phyloP scores from a whole-genome alignment of 2,888 invertebrate genomes.

The Trichopria drosophilae region DNA sequence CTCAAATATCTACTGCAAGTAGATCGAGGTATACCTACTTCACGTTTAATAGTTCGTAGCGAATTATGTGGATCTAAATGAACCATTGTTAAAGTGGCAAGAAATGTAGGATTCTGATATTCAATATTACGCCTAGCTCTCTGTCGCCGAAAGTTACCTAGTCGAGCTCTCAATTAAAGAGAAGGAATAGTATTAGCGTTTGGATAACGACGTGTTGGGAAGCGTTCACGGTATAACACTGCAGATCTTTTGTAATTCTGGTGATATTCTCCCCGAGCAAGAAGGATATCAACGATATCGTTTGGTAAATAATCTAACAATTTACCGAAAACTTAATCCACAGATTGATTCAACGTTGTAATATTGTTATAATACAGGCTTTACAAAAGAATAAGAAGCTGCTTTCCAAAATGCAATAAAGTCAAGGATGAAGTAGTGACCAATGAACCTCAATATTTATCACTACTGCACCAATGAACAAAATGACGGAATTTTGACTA shows the following conservation, averaged over 20 bases:
- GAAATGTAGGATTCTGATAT: background rate
- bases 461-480: too few relatives aligned
- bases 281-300: slow-evolving; percentile 19
- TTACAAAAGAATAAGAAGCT: too few relatives aligned
- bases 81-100: background rate
- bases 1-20: slow-evolving; percentile 8
- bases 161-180: slow-evolving; percentile 4
- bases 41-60: slow-evolving; percentile 1
- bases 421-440: too few relatives aligned
- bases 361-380: too few relatives aligned
- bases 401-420: too few relatives aligned
- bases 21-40: slow-evolving; percentile 12
- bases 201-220: slow-evolving; percentile 11
- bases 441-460: too few relatives aligned
- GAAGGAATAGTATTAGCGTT: slow-evolving; percentile 1
- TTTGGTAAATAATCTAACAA: slow-evolving; percentile 8
- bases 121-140: background rate
- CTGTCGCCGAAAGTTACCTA: slow-evolving; percentile 5
- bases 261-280: slow-evolving; percentile 15
- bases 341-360: too few relatives aligned
- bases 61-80: slow-evolving; percentile 1
- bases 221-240: slow-evolving; percentile 17
- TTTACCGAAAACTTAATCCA: too few relatives aligned
- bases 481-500: too few relatives aligned
- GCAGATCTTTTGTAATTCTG: slow-evolving; percentile 11